These are phyloP conservation scores for Neolamprologus modestus DNA, from an alignment of 2,113 vertebrate genomes.

Conservation along the genomic window DNA sequence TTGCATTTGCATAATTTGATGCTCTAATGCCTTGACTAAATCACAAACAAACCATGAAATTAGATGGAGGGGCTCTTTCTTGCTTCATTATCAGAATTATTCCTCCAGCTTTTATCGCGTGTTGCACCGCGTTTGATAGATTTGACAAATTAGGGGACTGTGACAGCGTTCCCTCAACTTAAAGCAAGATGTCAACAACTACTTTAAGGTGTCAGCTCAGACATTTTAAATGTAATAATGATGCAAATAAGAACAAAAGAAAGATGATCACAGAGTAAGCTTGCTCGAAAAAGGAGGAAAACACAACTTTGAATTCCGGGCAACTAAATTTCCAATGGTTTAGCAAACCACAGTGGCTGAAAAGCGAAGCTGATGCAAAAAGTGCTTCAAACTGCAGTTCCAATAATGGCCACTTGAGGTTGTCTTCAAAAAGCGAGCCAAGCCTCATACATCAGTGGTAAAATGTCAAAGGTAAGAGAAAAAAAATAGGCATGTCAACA, in stretches of 20 bases:
- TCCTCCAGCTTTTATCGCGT: not conserved
- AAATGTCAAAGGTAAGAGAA: not conserved
- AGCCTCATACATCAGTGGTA: not conserved
- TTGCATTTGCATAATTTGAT: slow-evolving; percentile 51
- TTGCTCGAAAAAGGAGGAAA: not conserved
- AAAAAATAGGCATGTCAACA: not conserved
- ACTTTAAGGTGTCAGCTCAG: not conserved
- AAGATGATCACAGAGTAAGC: not conserved
- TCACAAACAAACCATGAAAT: slow-evolving; percentile 59
- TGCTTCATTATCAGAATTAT: slow-evolving; percentile 5
- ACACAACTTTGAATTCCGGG: not conserved
- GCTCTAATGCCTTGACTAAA: slow-evolving; percentile 43
- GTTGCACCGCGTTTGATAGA: not conserved
- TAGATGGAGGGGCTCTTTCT: slow-evolving; percentile 14
- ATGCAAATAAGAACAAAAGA: not conserved
- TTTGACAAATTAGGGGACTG: not conserved
- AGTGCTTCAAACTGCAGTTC: not conserved
- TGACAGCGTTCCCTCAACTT: not conserved
- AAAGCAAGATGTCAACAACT: not conserved
- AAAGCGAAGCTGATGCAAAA: not conserved
- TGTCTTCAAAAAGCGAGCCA: not conserved
- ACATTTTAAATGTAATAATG: not conserved
- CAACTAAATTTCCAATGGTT: not conserved
- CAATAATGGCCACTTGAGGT: not conserved
- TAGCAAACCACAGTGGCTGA: not conserved